phyloP scores from a whole-genome alignment of 2,888 invertebrate genomes.

The Cheilosia vernalis region DNA sequence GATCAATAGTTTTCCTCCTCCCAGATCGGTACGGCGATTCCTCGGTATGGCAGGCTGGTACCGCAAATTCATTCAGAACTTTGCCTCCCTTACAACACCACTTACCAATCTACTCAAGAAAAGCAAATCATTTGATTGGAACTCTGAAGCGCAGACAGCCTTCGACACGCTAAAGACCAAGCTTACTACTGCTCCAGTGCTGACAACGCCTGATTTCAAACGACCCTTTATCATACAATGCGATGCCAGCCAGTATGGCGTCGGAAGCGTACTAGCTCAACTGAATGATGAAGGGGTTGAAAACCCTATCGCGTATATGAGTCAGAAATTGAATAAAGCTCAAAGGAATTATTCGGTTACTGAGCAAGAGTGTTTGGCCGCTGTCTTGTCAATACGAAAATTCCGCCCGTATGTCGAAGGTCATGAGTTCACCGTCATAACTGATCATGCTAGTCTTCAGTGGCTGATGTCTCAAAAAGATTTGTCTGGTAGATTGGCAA shows the following conservation, averaged over 20 bases:
- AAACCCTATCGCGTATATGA: conserved; percentile 21
- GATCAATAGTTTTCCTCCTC: conserved; percentile 52
- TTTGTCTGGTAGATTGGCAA: conserved; percentile 76
- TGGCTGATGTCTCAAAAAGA: conserved; percentile 77
- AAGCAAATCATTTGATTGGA: conserved; percentile 22
- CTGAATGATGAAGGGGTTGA: conserved; percentile 19
- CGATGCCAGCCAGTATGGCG: conserved; percentile 38
- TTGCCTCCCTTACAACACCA: conserved; percentile 28
- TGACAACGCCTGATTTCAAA: conserved; percentile 42
- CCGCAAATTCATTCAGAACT: conserved; percentile 41
- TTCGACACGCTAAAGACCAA: conserved; percentile 15
- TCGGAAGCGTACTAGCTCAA: conserved; percentile 26
- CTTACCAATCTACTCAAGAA: conserved; percentile 35
- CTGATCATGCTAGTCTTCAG: conserved; percentile 77
- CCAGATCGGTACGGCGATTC: conserved; percentile 59
- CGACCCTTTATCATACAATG: conserved; percentile 34
- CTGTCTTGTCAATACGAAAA: conserved; percentile 36
- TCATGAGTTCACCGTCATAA: conserved; percentile 54
- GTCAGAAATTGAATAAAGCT: conserved; percentile 20
- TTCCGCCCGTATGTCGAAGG: conserved; percentile 63
- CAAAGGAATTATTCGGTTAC: conserved; percentile 25
- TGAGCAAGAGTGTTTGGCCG: conserved; percentile 44
- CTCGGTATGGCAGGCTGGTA: conserved; percentile 71
- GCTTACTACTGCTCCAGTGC: conserved; percentile 33
- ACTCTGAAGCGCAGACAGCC: conserved; percentile 1